Conservation (phyloP, 2,113 vertebrate genomes). For the Tragelaphus imberbis region DNA sequence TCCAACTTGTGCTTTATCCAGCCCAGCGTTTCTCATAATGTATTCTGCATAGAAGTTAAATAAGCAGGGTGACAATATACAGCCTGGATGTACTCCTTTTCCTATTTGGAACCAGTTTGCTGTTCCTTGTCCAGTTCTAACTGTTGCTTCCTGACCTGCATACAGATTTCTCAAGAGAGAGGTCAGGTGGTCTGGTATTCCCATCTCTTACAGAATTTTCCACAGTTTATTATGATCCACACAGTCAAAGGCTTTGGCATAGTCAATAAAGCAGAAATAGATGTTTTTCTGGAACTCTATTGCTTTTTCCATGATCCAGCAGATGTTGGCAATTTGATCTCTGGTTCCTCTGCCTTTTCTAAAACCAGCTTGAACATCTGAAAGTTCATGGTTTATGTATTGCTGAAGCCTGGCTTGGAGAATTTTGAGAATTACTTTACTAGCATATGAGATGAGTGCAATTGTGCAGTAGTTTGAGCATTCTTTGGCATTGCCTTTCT, state of each 20-base stretch:
- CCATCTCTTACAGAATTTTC: background rate
- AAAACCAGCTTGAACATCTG: background rate
- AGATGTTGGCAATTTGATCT: background rate
- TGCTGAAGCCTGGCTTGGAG: background rate
- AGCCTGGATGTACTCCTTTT: background rate
- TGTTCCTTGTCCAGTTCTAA: background rate
- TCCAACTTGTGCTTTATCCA: background rate
- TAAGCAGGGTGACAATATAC: background rate
- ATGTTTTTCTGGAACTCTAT: background rate
- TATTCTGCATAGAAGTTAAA: background rate
- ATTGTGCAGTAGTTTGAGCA: background rate
- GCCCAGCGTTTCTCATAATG: background rate
- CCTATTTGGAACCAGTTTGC: background rate
- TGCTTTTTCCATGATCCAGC: background rate
- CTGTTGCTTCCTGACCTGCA: background rate
- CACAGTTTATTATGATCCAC: background rate
- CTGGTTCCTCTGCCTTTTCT: background rate
- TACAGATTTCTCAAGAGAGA: background rate
- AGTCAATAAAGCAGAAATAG: background rate
- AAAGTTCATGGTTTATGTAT: rapidly evolving
- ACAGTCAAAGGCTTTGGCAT: background rate
- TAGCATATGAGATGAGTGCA: background rate
- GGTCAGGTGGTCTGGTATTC: no score
- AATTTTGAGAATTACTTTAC: background rate
- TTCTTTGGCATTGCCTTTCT: background rate